These are phyloP conservation scores for Bradypus variegatus DNA, from an alignment of 2,797 vertebrate species.

Conservation along the genomic window DNA sequence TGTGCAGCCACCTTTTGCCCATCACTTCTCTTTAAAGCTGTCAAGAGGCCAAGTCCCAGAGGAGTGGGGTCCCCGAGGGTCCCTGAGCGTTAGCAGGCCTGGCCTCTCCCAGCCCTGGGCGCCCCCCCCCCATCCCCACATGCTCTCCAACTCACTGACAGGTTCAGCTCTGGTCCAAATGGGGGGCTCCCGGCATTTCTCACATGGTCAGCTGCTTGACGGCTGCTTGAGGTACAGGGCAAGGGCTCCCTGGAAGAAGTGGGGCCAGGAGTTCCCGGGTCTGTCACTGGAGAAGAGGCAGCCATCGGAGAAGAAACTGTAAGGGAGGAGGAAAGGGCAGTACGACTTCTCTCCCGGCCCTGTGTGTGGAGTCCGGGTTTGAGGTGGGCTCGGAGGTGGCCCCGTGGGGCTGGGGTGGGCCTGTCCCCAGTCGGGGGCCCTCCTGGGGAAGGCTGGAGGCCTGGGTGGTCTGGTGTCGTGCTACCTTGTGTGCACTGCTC, in stretches of 20 bases:
- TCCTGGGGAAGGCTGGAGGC: neutral
- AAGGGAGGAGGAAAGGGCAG: neutral
- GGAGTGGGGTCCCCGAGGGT: neutral
- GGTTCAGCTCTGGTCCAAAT: neutral
- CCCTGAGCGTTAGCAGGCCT: neutral
- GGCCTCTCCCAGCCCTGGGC: neutral
- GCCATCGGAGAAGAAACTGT: neutral
- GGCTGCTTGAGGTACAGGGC: no score
- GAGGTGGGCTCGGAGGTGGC: neutral
- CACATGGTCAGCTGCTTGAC: neutral
- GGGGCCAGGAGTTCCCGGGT: neutral
- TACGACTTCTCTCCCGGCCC: neutral
- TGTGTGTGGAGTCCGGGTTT: neutral
- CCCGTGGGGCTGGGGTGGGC: neutral
- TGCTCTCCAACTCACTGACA: fast-evolving
- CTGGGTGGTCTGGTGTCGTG: neutral
- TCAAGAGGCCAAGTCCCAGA: neutral
- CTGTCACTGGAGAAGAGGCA: neutral
- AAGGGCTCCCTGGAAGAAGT: neutral
- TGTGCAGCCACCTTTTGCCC: neutral
- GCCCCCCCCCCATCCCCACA: neutral
- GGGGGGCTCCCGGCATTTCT: neutral
- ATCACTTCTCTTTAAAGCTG: neutral
- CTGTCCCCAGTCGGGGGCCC: neutral
- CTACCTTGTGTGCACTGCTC: neutral